Evolutionary conservation across 2,888 invertebrate species (phyloP).

Genomic region (Clusia tigrina): DNA sequence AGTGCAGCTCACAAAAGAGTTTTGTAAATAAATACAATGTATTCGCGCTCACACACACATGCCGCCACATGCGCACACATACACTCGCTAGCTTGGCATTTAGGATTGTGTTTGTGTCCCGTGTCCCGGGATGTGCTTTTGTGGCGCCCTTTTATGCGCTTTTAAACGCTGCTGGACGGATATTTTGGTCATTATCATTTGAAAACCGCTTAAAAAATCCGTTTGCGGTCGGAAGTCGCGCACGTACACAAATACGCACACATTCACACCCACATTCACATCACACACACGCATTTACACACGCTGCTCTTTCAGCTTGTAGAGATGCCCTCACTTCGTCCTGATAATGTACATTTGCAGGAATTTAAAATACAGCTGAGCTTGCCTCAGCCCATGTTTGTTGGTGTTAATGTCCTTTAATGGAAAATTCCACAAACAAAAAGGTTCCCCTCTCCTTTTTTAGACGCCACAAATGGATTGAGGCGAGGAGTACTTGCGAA

Average conservation of each 20-base stretch:
- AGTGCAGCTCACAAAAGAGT: constrained; percentile 36
- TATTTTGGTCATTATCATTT: constrained; percentile 47
- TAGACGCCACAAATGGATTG: too few relatives aligned
- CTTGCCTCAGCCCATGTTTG: constrained; percentile 21
- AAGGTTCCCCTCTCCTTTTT: too few relatives aligned
- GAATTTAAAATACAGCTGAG: constrained; percentile 50
- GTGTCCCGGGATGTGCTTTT: constrained; percentile 35
- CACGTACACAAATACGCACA: constrained; percentile 50
- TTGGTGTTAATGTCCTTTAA: constrained; percentile 39
- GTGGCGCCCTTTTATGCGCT: constrained; percentile 45
- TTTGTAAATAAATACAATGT: constrained; percentile 16
- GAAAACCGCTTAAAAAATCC: constrained; percentile 57
- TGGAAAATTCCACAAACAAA: too few relatives aligned
- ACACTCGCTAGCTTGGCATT: constrained; percentile 43
- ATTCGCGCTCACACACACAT: constrained; percentile 3
- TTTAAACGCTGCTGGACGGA: constrained; percentile 50
- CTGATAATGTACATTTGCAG: too few relatives aligned
- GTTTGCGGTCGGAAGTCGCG: constrained; percentile 55
- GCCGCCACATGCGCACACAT: constrained; percentile 10
- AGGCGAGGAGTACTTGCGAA: too few relatives aligned
- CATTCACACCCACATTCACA: neutral
- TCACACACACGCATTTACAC: constrained; percentile 2
- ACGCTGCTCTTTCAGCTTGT: neutral
- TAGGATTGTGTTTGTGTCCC: constrained; percentile 33
- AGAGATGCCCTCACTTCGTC: too few relatives aligned